A percentile compares a stretch with the other conserved stretches of the same genome.
Conservation (phyloP, 2,797 vertebrate genomes). For the Poeciliopsis gracilis region DNA sequence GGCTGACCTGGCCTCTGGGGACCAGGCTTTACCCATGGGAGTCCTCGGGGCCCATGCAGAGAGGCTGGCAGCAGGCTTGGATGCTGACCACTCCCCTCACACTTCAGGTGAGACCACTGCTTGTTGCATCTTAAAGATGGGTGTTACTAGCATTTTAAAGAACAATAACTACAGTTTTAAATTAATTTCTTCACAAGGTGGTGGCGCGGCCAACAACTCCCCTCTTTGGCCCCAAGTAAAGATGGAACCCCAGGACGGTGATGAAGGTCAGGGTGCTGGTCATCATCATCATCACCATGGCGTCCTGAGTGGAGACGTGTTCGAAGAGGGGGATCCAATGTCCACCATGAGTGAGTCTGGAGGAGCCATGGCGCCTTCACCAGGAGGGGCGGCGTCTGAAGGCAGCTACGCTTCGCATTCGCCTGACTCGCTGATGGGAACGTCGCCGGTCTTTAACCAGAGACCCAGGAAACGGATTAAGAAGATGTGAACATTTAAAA, state of each 20-base stretch:
- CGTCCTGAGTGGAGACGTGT: conserved; percentile 91
- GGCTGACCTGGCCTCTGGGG: conserved; percentile 89
- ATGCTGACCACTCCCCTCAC: conserved; percentile 93
- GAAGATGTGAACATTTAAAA: conserved; percentile 79
- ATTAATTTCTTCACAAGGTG: conserved; percentile 58
- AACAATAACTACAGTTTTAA: not conserved
- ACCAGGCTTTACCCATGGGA: conserved; percentile 92
- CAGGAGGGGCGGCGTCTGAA: conserved; percentile 85
- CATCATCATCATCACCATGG: conserved; percentile 78
- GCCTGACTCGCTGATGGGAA: conserved; percentile 92
- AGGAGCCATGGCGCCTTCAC: conserved; percentile 86
- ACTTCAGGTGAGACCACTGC: conserved; percentile 82
- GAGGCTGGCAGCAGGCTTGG: conserved; percentile 88
- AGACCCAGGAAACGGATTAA: conserved; percentile 92
- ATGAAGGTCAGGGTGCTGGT: conserved; percentile 86
- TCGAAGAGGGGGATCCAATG: conserved; percentile 94
- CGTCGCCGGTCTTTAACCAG: conserved; percentile 95
- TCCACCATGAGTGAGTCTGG: conserved; percentile 96
- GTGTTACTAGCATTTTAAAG: not conserved
- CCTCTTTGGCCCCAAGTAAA: conserved; percentile 97
- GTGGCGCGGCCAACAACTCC: conserved; percentile 86
- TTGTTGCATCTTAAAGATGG: not conserved
- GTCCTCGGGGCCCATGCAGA: conserved; percentile 90
- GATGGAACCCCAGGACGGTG: conserved; percentile 94
- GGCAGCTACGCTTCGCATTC: conserved; percentile 94